Evolutionary conservation across 2,888 invertebrate genomes (phyloP), one percentile per base, ranked within the genome.

Genomic region (Oligia fasciuncula): DNA sequence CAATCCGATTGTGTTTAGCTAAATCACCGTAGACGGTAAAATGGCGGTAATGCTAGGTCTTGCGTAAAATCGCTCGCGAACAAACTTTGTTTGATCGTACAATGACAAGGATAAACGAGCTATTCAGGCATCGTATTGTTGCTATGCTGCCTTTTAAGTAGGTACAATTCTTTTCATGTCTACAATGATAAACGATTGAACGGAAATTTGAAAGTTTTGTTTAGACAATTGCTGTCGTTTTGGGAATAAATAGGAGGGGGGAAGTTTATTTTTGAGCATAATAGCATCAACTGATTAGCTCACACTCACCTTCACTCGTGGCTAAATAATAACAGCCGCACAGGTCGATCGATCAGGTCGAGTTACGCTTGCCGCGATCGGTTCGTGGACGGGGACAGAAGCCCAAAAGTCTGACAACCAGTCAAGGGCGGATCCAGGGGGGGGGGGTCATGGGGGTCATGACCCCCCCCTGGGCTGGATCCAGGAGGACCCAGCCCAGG

Each of bases 61-160:
- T 80, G 90, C 86, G 81, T 84, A 87, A 91, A 92, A 90, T 91
- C 87, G 85, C 78, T 87, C 71, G 71, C 76, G 73, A 85, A 89
- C 84, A 85, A 90, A 90, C 80, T 91, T 90, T 73, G 77, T 49
- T 62, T 68, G 69, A 85, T 69, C 76, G 81, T 83, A 87, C 80
- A 80, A 49, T 88, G 90, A 91, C 91, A 88, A 87, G 77, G 87
- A 91, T 85, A 88, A 89, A 91, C 88, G 89, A 88, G 71, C 83
- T 85, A 84, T 65, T 88, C 77, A 77, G 75, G 49, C 67, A 62
- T 80, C 29, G 76, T 79, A 80, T 77, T 80, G 77, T 77, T 87
- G 66, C 73, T 72, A 66, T 87, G 54, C 70, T 76, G 65, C 62
- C 63, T 71, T 68, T 73, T 77, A 40, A 35, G 71, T 77, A 40